Evolutionary conservation across 2,113 vertebrate genomes (phyloP), one percentile per base, ranked within the genome.

Genomic region (Gobiocypris rarus): DNA sequence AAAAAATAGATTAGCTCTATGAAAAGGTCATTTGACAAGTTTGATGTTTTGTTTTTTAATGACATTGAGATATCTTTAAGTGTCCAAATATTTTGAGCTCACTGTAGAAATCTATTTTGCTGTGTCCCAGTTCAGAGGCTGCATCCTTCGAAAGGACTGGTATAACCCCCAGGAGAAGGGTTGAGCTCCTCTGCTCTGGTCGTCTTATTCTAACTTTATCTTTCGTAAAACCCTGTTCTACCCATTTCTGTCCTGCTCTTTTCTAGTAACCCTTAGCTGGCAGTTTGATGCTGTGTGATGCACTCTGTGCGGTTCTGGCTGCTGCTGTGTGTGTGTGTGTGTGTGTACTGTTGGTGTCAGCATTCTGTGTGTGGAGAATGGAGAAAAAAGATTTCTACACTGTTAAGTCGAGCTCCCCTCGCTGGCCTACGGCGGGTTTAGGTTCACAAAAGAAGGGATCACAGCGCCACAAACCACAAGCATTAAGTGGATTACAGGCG

Each of bases 381-480:
- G 17, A 22, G 52, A 81, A 52, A 80, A 93, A 95, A 94, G 89
- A 91, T 94, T 87, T 93, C 89, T 88, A 90, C 89, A 75, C 67
- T 43, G 87, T 89, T 84, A 83, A 77, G 7, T 85, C 84, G 59
- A 22, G 61, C 88, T 86, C 26, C 70, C 69, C 65, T 79, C n/a
- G 11, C 58, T 69, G 24, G 82, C 82, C 85, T 84, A 90, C 87
- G 88, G 85, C 4, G 56, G 90, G 91, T 87, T 95, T 94, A 93
- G 48, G 83, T 74, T 85, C 88, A 94, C 93, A 94, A 94, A 93
- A 91, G 93, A 75, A 79, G 83, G 93, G 92, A 93, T 94, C 89
- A 93, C 83, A 86, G 88, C 86, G 84, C 82, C 89, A 11, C 58
- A 86, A 26, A 74, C 56, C 76, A 9, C 45, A 43, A 56, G 77